phyloP scores from a whole-genome alignment of 1,140 invertebrate species.

The Temnothorax nylanderi region DNA sequence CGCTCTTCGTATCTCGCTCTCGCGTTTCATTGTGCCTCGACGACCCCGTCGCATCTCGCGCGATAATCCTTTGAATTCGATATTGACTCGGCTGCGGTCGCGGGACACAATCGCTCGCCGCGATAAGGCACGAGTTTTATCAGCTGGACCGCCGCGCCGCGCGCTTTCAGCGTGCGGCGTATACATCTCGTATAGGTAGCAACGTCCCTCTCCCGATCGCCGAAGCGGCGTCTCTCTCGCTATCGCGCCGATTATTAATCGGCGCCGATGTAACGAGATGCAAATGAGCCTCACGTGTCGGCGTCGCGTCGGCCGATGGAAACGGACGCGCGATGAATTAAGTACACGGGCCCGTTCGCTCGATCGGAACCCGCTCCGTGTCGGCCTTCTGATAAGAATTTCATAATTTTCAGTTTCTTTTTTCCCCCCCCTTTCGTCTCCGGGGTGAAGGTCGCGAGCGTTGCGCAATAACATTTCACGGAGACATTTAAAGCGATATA shows the following conservation, averaged over 20 bases:
- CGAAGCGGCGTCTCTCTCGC: neutral
- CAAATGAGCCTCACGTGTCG: conserved; percentile 45
- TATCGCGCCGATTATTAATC: conserved; percentile 49
- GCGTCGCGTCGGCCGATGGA: neutral
- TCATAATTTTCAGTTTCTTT: conserved; percentile 37
- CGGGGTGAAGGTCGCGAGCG: neutral
- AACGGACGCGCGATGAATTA: conserved; percentile 21
- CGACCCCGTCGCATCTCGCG: conserved; percentile 23
- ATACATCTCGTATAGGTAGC: neutral
- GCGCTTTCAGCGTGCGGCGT: neutral
- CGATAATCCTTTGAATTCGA: conserved; percentile 52
- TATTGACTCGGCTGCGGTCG: conserved; percentile 43
- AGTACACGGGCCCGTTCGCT: neutral
- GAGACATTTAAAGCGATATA: neutral
- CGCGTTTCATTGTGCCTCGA: conserved; percentile 36
- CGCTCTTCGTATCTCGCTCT: neutral
- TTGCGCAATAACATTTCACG: neutral
- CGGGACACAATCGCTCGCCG: conserved; percentile 21
- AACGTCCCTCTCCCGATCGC: neutral
- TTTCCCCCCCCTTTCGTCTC: neutral
- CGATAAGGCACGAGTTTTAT: conserved; percentile 40
- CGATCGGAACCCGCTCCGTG: conserved; percentile 6
- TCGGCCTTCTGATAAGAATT: neutral
- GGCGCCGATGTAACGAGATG: conserved; percentile 37
- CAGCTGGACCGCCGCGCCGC: conserved; percentile 12